A percentile compares a stretch with the other conserved stretches of the same genome.
Conservation (phyloP, 2,797 vertebrate species). For the Ctenopoma multispine region DNA sequence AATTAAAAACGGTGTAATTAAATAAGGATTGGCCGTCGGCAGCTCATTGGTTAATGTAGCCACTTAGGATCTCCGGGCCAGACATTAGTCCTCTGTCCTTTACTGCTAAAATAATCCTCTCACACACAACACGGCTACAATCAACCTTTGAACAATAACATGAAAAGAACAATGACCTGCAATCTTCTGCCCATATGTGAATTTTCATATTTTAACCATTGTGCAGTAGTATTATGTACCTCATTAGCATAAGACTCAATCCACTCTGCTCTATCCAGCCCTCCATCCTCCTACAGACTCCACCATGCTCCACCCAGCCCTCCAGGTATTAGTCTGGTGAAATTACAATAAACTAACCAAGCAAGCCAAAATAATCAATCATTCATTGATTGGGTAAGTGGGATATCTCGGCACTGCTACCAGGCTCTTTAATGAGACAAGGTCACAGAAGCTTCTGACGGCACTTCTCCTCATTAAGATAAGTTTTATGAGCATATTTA, state of each 20-base stretch:
- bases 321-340: no score
- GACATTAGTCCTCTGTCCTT: constrained; percentile 33
- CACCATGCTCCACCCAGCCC: no score
- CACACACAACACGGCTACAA: constrained; percentile 4
- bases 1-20: constrained; percentile 69
- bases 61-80: constrained; percentile 22
- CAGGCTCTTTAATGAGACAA: no score
- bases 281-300: no score
- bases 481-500: no score
- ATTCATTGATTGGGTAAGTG: background rate
- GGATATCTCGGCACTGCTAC: no score
- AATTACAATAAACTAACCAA: background rate
- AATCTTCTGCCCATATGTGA: background rate
- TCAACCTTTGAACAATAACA: background rate
- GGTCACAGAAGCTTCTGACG: no score
- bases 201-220: constrained; percentile 9
- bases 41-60: constrained; percentile 52
- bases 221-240: background rate
- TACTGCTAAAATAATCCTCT: constrained; percentile 25
- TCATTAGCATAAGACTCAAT: no score
- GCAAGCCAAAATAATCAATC: background rate
- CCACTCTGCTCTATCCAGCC: no score
- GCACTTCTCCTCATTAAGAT: no score
- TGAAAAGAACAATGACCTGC: background rate
- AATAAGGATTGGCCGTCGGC: constrained; percentile 53